Evolutionary conservation across 2,797 vertebrate genomes (phyloP).

Genomic region (Neosilurus mollespiculum): DNA sequence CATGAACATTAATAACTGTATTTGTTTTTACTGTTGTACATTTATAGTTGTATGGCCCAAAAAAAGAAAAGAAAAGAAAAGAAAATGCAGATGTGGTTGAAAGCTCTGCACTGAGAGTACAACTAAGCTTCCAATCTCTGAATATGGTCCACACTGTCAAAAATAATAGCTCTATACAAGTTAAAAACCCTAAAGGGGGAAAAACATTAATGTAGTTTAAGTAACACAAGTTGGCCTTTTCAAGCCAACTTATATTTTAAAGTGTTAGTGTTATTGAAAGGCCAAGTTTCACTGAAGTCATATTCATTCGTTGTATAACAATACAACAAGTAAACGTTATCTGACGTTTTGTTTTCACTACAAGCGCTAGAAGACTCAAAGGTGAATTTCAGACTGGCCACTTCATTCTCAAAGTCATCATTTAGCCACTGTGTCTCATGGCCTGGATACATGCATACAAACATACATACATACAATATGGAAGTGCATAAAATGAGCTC

Average conservation of each 20-base stretch:
- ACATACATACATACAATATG: too few species aligned
- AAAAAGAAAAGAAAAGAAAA: background rate
- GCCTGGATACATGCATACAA: conserved; percentile 25
- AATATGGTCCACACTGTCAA: conserved; percentile 13
- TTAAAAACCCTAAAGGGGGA: background rate
- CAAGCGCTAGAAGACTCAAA: background rate
- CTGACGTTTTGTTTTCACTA: background rate
- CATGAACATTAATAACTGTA: too few species aligned
- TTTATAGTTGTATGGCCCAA: background rate
- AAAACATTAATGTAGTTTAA: conserved; percentile 3
- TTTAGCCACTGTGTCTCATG: conserved; percentile 27
- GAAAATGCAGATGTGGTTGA: background rate
- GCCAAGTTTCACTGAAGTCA: background rate
- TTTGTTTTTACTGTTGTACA: background rate
- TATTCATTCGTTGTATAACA: background rate
- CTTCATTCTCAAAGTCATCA: conserved; percentile 26
- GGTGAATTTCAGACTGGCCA: conserved; percentile 19
- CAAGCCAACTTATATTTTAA: conserved; percentile 26
- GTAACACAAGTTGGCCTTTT: conserved; percentile 11
- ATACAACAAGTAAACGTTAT: background rate
- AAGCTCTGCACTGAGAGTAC: background rate
- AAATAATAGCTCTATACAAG: background rate
- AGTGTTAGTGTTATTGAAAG: conserved; percentile 6
- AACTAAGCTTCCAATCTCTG: background rate
- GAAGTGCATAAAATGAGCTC: background rate